These are phyloP conservation scores for Chitala chitala DNA, from an alignment of 2,113 vertebrate genomes.

Conservation along the genomic window DNA sequence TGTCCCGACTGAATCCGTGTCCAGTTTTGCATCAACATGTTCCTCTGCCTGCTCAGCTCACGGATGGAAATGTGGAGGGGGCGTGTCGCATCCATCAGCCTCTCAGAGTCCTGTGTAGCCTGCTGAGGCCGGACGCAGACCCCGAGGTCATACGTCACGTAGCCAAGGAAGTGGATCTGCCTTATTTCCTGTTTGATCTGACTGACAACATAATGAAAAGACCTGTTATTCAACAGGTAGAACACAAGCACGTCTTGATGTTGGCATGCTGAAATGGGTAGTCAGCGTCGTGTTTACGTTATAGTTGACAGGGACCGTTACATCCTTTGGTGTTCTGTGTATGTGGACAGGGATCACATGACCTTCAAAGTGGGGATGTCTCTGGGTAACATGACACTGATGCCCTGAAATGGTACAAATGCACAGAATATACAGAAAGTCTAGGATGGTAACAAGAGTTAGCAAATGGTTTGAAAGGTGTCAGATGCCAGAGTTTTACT, in stretches of 20 bases:
- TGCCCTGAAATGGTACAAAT: too few species aligned
- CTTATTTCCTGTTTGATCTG: constrained; percentile 63
- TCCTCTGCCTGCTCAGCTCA: constrained; percentile 56
- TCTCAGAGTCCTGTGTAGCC: constrained; percentile 66
- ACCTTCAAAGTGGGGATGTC: too few species aligned
- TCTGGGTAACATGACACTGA: too few species aligned
- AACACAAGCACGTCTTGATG: neutral
- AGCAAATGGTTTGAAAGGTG: too few species aligned
- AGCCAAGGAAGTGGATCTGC: constrained; percentile 62
- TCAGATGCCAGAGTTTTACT: neutral
- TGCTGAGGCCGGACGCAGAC: constrained; percentile 62
- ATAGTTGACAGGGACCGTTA: too few species aligned
- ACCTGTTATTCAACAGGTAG: constrained; percentile 62
- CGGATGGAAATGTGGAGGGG: constrained; percentile 60
- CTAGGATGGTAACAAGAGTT: too few species aligned
- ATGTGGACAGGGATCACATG: too few species aligned
- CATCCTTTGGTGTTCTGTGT: too few species aligned
- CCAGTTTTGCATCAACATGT: neutral
- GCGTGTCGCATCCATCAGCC: constrained; percentile 56
- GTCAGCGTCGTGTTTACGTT: too few species aligned
- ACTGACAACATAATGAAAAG: constrained; percentile 61
- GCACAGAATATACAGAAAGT: too few species aligned
- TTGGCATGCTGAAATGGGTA: too few species aligned
- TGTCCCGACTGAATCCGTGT: too few species aligned
- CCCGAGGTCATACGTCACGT: constrained; percentile 49